Conservation (phyloP, 2,888 invertebrate species). For the Lasioglossum malachurum region DNA sequence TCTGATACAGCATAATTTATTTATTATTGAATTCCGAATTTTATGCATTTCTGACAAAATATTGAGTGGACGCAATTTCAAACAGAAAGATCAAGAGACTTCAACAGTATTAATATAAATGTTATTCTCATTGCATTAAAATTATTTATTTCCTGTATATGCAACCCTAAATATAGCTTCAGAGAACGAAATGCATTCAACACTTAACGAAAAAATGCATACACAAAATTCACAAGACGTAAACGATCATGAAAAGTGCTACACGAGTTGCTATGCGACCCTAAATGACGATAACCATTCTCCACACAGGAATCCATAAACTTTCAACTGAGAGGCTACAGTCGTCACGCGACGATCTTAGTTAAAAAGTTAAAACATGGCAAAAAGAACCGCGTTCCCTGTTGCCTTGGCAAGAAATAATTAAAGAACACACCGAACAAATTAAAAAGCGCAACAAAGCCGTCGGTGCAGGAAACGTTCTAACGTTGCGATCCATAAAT, state of each 20-base stretch:
- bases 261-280: background rate
- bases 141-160: no score
- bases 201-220: background rate
- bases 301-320: background rate
- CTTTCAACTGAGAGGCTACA: background rate
- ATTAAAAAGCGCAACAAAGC: slow-evolving; percentile 10
- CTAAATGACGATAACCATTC: background rate
- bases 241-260: background rate
- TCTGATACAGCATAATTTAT: background rate
- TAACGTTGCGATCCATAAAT: slow-evolving; percentile 5
- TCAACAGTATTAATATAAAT: no score
- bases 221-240: background rate
- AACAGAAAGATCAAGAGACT: no score
- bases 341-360: background rate
- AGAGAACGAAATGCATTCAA: background rate
- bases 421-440: background rate
- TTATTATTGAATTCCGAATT: background rate
- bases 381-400: background rate
- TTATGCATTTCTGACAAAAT: background rate
- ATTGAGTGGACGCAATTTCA: background rate
- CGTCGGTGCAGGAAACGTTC: background rate
- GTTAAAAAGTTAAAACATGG: background rate
- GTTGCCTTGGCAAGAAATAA: slow-evolving; percentile 3
- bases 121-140: no score
- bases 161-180: background rate